A percentile compares a stretch with the other conserved stretches of the same genome.
phyloP scores from a whole-genome alignment of 1,140 invertebrate genomes.

The Solenopsis invicta region DNA sequence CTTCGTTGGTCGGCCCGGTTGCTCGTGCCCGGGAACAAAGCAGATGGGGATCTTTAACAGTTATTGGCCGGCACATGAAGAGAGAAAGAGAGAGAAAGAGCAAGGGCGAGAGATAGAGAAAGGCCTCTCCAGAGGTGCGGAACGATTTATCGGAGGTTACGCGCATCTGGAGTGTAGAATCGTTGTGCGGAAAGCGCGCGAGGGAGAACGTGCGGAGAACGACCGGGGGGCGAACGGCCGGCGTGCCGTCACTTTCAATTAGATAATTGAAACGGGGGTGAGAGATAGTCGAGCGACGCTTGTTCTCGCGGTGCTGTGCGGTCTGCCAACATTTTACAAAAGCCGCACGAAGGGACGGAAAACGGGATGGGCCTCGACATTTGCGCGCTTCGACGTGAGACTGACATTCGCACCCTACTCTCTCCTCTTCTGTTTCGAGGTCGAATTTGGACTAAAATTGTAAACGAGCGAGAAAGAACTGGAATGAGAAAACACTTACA shows the following conservation, averaged over 20 bases:
- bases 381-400: slow-evolving; percentile 36
- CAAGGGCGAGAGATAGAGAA: neutral
- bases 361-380: slow-evolving; percentile 31
- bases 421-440: neutral
- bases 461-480: neutral
- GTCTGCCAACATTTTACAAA: slow-evolving; percentile 77
- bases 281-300: slow-evolving; percentile 57
- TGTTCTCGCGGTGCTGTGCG: slow-evolving; percentile 68
- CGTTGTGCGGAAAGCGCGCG: slow-evolving; percentile 25
- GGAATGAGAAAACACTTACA: neutral
- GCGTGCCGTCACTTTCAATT: slow-evolving; percentile 79
- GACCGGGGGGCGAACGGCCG: slow-evolving; percentile 22
- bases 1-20: slow-evolving; percentile 71
- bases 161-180: slow-evolving; percentile 57
- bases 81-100: neutral
- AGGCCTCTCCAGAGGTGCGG: slow-evolving; percentile 14
- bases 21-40: slow-evolving; percentile 77
- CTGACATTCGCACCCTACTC: neutral
- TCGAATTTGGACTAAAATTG: neutral
- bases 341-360: slow-evolving; percentile 49
- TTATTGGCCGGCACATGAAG: slow-evolving; percentile 75
- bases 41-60: slow-evolving; percentile 82
- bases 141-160: slow-evolving; percentile 77
- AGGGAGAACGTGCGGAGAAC: slow-evolving; percentile 30
- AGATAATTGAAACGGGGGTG: slow-evolving; percentile 81